Conservation (phyloP, 2,797 vertebrate genomes). For the Morus bassanus region DNA sequence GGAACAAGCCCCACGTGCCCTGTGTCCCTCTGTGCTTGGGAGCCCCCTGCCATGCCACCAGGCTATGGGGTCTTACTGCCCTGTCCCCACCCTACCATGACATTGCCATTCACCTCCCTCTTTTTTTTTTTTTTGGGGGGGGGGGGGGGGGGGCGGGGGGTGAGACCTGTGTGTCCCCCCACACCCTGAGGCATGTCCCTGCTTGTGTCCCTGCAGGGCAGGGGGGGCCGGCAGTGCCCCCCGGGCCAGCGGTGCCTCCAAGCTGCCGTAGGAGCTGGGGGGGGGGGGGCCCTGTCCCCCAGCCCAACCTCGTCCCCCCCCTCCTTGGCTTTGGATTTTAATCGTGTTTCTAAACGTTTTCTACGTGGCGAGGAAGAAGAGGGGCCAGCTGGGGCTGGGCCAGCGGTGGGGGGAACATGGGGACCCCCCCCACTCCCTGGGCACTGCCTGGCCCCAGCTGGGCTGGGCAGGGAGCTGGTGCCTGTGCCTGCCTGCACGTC, state of each 20-base stretch:
- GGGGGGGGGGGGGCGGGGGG: too few relatives aligned
- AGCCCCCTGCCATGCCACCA: background rate
- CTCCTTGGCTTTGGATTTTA: background rate
- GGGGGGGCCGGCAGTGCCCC: slow-evolving; percentile 23
- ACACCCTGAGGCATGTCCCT: background rate
- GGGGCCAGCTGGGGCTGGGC: background rate
- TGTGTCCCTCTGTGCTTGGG: background rate
- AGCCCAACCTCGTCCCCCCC: background rate
- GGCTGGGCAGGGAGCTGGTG: background rate
- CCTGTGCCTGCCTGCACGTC: background rate
- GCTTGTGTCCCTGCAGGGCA: background rate
- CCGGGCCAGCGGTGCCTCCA: slow-evolving; percentile 38
- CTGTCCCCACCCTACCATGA: background rate
- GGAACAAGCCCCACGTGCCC: background rate
- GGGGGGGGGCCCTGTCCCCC: background rate
- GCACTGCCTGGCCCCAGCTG: background rate
- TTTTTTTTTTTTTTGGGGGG: background rate
- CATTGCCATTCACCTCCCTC: background rate
- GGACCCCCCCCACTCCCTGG: background rate
- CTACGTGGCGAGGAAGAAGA: slow-evolving; percentile 10
- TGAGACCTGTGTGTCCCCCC: background rate
- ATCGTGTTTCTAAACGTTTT: slow-evolving; percentile 45
- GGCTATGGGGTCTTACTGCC: background rate
- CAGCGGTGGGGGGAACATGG: background rate
- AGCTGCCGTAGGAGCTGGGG: background rate